These are phyloP conservation scores for Digitonthophagus gazella DNA, from an alignment of 2,888 invertebrate species.

Conservation along the genomic window DNA sequence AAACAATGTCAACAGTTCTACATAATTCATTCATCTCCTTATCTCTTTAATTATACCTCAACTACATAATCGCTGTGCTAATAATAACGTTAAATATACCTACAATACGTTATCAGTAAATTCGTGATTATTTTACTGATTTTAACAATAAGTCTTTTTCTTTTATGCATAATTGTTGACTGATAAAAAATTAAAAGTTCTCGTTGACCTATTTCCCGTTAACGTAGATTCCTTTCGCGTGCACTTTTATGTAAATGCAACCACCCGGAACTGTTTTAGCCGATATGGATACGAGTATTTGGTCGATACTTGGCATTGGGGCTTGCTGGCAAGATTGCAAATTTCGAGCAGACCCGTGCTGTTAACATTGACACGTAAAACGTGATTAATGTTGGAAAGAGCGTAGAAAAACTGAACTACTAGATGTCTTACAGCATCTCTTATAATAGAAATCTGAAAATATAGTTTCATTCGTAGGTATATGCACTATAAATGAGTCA, in stretches of 20 bases:
- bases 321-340: neutral
- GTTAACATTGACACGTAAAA: neutral
- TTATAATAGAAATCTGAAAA: neutral
- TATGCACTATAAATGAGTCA: neutral
- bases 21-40: neutral
- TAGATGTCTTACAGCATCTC: neutral
- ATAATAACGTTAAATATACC: neutral
- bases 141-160: too few species aligned
- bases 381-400: neutral
- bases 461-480: neutral
- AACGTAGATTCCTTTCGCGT: neutral
- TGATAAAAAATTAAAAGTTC: neutral
- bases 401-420: neutral
- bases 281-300: neutral
- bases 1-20: neutral
- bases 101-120: neutral
- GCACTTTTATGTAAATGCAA: neutral
- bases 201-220: neutral
- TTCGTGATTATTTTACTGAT: neutral
- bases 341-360: neutral
- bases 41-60: neutral
- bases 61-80: neutral
- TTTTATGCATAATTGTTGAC: neutral
- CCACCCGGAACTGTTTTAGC: neutral
- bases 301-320: neutral